These are phyloP conservation scores for Drosophila oshimai DNA, from an alignment of 1,140 invertebrate species.

Conservation along the genomic window DNA sequence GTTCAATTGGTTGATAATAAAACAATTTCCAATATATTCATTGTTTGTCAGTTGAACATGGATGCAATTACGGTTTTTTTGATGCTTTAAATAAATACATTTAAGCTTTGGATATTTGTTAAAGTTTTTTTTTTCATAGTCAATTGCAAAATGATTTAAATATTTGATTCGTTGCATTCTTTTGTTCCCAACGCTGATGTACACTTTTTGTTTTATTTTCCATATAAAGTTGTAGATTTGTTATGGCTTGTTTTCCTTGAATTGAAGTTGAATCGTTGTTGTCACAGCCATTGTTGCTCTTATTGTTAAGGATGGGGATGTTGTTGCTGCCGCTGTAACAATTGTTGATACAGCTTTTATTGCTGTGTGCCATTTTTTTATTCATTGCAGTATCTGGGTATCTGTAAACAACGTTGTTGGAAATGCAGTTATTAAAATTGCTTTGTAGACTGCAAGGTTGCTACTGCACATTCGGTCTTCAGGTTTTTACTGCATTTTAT, in stretches of 20 bases:
- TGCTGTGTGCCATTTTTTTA: not conserved
- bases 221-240: not conserved
- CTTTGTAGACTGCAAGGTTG: not conserved
- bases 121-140: not conserved
- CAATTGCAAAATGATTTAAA: not conserved
- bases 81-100: not conserved
- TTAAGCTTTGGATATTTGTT: not conserved
- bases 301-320: constrained; percentile 14
- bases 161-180: not conserved
- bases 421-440: constrained; percentile 20
- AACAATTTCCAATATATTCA: too few species aligned
- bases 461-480: not conserved
- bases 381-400: not conserved
- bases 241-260: not conserved
- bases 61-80: too few species aligned
- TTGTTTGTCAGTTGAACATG: too few species aligned
- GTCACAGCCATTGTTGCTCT: not conserved
- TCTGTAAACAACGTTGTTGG: constrained; percentile 2
- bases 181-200: not conserved
- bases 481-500: not conserved
- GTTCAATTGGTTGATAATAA: too few species aligned
- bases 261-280: not conserved
- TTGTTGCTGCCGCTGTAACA: too few species aligned
- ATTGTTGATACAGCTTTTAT: constrained; percentile 17
- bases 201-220: not conserved